Conservation (phyloP, 2,888 invertebrate genomes). For the Selenia dentaria region DNA sequence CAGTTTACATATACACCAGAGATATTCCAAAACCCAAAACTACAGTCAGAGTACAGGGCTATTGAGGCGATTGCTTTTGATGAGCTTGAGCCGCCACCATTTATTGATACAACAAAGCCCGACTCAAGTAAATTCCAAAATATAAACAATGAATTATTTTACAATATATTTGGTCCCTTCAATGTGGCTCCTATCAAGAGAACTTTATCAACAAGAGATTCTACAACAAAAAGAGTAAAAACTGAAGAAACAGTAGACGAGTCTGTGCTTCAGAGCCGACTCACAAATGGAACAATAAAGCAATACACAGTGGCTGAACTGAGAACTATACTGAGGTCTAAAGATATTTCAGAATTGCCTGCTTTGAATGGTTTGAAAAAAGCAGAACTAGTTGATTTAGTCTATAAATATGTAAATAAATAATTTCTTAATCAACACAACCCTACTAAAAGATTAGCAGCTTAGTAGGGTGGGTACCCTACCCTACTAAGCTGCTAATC, state of each 20-base stretch:
- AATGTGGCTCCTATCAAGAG: conserved; percentile 54
- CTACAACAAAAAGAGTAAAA: conserved; percentile 50
- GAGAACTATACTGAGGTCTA: conserved; percentile 59
- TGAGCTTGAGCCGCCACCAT: conserved; percentile 77
- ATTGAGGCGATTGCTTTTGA: conserved; percentile 88
- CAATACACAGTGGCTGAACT: conserved; percentile 64
- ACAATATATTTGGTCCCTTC: conserved; percentile 74
- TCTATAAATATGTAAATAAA: conserved; percentile 62
- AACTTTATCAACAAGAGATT: conserved; percentile 31
- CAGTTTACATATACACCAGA: conserved; percentile 85
- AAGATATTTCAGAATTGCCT: conserved; percentile 50
- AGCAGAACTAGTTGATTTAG: conserved; percentile 61
- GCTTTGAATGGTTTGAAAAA: conserved; percentile 66
- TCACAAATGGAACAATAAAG: conserved; percentile 49
- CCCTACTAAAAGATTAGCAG: too few species aligned
- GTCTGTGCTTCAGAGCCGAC: conserved; percentile 47
- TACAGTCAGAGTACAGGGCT: conserved; percentile 86
- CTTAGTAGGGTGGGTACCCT: too few species aligned
- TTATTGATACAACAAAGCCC: conserved; percentile 80
- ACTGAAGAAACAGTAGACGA: conserved; percentile 52
- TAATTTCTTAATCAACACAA: too few species aligned
- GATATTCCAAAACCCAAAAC: conserved; percentile 87
- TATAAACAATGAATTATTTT: conserved; percentile 67
- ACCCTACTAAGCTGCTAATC: too few species aligned
- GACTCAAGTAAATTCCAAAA: conserved; percentile 48